phyloP scores from a whole-genome alignment of 2,888 invertebrate genomes.

The Polydrusus tereticollis region DNA sequence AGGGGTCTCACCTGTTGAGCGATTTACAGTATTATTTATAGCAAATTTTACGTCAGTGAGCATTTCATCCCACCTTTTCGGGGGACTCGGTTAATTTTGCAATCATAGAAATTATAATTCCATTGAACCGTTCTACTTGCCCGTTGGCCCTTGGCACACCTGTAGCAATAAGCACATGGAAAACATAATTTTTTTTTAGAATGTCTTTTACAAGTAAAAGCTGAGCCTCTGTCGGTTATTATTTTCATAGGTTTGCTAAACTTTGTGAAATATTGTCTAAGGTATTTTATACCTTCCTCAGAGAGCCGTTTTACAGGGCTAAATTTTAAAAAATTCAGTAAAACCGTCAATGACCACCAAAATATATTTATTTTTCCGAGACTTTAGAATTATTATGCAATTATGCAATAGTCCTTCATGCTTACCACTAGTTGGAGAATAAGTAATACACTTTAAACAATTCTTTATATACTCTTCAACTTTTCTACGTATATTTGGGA shows the following conservation, averaged over 20 bases:
- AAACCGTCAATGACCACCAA: constrained; percentile 56
- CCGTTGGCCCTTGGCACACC: constrained; percentile 58
- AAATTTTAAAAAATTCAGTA: constrained; percentile 56
- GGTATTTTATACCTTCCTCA: constrained; percentile 47
- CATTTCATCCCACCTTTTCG: constrained; percentile 49
- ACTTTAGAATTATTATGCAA: constrained; percentile 57
- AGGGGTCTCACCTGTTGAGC: constrained; percentile 56
- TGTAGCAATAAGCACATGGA: constrained; percentile 52
- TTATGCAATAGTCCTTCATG: constrained; percentile 54
- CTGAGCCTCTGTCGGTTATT: constrained; percentile 56
- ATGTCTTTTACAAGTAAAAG: constrained; percentile 55
- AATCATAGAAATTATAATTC: constrained; percentile 15
- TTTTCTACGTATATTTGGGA: constrained; percentile 56
- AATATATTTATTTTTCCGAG: constrained; percentile 52
- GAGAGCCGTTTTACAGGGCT: constrained; percentile 50
- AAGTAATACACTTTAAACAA: constrained; percentile 57
- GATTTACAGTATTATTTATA: constrained; percentile 54
- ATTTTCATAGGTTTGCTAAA: constrained; percentile 54
- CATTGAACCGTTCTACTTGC: constrained; percentile 53
- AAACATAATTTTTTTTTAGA: constrained; percentile 20
- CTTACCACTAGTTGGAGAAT: constrained; percentile 50
- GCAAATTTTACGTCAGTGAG: constrained; percentile 47
- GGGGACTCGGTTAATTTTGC: constrained; percentile 13
- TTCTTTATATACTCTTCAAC: constrained; percentile 53
- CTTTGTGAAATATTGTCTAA: constrained; percentile 51